Percentiles rank a stretch among this genome's conserved stretches.
phyloP scores from a whole-genome alignment of 2,113 vertebrate species.

The Oreochromis niloticus region DNA sequence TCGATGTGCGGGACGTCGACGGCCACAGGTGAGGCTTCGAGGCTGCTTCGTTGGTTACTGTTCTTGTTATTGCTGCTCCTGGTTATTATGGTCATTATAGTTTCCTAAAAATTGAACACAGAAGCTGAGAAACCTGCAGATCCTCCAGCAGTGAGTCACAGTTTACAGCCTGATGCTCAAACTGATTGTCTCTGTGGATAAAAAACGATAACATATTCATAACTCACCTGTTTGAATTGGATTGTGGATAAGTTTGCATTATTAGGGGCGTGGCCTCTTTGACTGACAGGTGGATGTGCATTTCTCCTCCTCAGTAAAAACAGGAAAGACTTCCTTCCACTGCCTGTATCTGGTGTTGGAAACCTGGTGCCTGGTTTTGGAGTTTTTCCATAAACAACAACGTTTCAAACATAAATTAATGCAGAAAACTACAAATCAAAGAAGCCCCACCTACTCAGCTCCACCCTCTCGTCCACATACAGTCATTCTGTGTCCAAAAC shows the following conservation, averaged over 20 bases:
- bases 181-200: not conserved
- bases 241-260: not conserved
- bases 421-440: not conserved
- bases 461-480: not conserved
- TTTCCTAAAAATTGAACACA: not conserved
- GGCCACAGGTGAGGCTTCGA: constrained; percentile 65
- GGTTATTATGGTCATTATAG: not conserved
- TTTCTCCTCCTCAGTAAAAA: not conserved
- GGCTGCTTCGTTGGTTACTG: not conserved
- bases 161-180: not conserved
- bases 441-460: not conserved
- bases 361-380: not conserved
- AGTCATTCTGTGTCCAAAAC: not conserved
- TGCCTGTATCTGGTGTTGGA: not conserved
- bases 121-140: not conserved
- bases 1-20: constrained; percentile 86
- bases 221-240: not conserved
- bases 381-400: not conserved
- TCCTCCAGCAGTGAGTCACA: not conserved
- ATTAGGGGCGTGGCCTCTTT: not conserved
- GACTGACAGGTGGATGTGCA: not conserved
- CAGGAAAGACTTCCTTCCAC: not conserved
- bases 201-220: not conserved
- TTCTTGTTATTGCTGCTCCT: not conserved
- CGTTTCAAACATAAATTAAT: not conserved